Evolutionary conservation across 2,113 vertebrate species (phyloP).

Genomic region (Morone saxatilis): DNA sequence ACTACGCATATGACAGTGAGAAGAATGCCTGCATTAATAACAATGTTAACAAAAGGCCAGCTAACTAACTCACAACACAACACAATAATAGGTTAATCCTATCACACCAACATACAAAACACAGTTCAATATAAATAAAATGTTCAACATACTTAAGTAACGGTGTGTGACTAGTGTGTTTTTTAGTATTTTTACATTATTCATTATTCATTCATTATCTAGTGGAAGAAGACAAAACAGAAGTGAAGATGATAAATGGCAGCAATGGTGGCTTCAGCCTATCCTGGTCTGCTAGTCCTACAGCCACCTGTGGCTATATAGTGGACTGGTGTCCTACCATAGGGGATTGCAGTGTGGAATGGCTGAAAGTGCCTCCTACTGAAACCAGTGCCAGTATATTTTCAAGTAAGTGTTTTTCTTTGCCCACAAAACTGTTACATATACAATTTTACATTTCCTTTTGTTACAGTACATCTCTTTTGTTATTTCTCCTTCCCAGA

Average conservation of each 20-base stretch:
- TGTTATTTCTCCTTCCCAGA: slow-evolving; percentile 44
- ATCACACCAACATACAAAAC: too few species aligned
- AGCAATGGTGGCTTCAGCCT: slow-evolving; percentile 60
- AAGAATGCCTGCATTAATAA: too few species aligned
- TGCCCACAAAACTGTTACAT: not conserved
- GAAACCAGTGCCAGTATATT: slow-evolving; percentile 35
- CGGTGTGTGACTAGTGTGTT: too few species aligned
- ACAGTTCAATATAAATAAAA: too few species aligned
- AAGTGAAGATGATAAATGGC: slow-evolving; percentile 29
- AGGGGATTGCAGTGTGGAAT: slow-evolving; percentile 33
- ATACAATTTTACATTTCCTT: not conserved
- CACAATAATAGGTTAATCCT: too few species aligned
- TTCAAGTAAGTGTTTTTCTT: slow-evolving; percentile 58
- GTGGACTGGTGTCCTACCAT: slow-evolving; percentile 78
- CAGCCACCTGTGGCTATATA: slow-evolving; percentile 77
- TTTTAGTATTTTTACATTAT: too few species aligned
- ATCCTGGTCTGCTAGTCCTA: slow-evolving; percentile 59
- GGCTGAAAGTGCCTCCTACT: slow-evolving; percentile 69
- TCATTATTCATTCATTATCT: not conserved
- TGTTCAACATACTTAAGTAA: too few species aligned
- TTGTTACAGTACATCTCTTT: not conserved
- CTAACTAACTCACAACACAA: too few species aligned
- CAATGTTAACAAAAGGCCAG: too few species aligned
- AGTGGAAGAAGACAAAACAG: slow-evolving; percentile 1
- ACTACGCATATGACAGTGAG: too few species aligned